A percentile compares a stretch with the other conserved stretches of the same genome.
These are phyloP conservation scores for Meandrusa payeni DNA, from an alignment of 2,888 invertebrate species.

Conservation along the genomic window DNA sequence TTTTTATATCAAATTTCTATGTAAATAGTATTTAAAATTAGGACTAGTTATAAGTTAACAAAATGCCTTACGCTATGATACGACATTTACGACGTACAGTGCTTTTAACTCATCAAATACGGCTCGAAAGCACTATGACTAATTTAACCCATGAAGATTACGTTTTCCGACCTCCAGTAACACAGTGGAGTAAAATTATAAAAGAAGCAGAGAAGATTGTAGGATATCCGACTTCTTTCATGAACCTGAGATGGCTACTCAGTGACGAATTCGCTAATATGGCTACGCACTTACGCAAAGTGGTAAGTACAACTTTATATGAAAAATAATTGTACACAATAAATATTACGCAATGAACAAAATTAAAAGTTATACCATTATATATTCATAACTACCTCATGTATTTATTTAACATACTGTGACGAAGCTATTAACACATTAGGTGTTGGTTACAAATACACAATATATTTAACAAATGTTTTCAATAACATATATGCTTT, in stretches of 20 bases:
- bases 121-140: conserved; percentile 63
- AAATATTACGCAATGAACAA: no score
- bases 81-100: conserved; percentile 63
- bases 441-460: no score
- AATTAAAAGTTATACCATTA: no score
- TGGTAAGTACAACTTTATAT: conserved; percentile 57
- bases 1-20: conserved; percentile 39
- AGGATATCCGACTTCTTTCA: conserved; percentile 81
- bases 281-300: conserved; percentile 75
- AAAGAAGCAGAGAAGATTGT: conserved; percentile 76
- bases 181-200: conserved; percentile 70
- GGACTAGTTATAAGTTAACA: conserved; percentile 31
- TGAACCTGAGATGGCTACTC: conserved; percentile 81
- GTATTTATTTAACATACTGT: no score
- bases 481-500: no score
- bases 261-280: conserved; percentile 83
- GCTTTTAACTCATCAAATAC: conserved; percentile 54
- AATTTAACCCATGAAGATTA: conserved; percentile 69
- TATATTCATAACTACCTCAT: no score
- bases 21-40: conserved; percentile 35
- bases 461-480: no score
- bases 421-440: no score
- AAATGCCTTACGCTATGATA: conserved; percentile 64
- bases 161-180: conserved; percentile 64
- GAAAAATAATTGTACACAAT: no score